phyloP scores from a whole-genome alignment of 2,797 vertebrate genomes.

The Perdix hodgsoniae region DNA sequence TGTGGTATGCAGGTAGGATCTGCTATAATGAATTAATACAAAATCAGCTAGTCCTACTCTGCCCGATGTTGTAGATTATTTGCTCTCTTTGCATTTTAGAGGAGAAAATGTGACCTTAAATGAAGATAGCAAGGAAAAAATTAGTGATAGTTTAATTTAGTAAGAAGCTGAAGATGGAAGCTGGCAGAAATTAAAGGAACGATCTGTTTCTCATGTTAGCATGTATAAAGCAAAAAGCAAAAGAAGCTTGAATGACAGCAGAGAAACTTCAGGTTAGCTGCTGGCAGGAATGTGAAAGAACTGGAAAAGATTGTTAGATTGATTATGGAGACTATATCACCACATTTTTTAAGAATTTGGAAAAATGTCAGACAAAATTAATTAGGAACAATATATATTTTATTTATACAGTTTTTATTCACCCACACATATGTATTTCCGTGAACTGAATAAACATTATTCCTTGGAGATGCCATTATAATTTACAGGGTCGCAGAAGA shows the following conservation, averaged over 20 bases:
- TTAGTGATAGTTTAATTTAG: neutral
- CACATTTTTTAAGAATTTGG: neutral
- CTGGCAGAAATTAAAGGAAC: neutral
- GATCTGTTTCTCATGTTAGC: neutral
- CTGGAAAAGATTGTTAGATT: neutral
- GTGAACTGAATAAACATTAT: neutral
- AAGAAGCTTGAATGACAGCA: neutral
- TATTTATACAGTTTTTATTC: neutral
- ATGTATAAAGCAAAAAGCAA: neutral
- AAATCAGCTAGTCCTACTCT: neutral
- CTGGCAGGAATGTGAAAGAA: neutral
- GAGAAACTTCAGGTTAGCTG: neutral
- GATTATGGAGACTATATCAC: neutral
- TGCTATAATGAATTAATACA: too few species aligned
- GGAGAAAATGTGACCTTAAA: fast-evolving
- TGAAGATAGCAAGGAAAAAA: neutral
- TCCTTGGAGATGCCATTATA: neutral
- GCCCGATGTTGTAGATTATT: neutral
- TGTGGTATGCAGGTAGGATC: neutral
- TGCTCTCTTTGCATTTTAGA: neutral
- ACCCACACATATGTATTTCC: neutral
- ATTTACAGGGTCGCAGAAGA: neutral
- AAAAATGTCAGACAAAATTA: neutral
- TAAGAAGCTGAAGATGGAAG: neutral
- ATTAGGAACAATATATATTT: neutral